Evolutionary conservation across 2,797 vertebrate genomes (phyloP).

Genomic region (Echeneis naucrates): DNA sequence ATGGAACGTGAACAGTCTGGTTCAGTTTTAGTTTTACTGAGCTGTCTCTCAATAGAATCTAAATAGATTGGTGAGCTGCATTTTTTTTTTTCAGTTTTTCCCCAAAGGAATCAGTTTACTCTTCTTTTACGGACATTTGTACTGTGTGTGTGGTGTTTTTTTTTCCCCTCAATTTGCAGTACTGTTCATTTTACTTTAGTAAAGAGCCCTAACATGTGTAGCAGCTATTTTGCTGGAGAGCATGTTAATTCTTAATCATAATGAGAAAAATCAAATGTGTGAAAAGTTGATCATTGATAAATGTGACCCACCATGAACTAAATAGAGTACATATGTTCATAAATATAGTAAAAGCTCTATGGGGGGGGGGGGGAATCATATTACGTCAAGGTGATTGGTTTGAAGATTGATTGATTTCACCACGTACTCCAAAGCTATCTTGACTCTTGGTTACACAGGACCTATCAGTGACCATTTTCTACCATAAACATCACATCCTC

Average conservation of each 20-base stretch:
- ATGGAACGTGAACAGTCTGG: not conserved
- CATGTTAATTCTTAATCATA: not conserved
- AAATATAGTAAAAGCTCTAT: no score
- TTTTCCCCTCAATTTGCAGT: not conserved
- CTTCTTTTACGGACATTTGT: not conserved
- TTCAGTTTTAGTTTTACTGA: not conserved
- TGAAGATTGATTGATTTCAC: no score
- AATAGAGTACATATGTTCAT: no score
- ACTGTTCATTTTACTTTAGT: not conserved
- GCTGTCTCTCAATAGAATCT: not conserved
- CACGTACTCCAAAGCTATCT: no score
- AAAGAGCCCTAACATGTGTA: not conserved
- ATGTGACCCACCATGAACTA: not conserved
- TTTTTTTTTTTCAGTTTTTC: not conserved
- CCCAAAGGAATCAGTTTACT: not conserved
- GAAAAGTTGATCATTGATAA: not conserved
- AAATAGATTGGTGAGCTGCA: no score
- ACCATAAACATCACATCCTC: not conserved
- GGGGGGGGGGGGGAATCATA: no score
- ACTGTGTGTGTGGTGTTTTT: not conserved
- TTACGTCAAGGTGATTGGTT: no score
- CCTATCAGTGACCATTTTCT: not conserved
- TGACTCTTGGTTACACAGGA: not conserved
- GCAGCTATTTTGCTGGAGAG: not conserved
- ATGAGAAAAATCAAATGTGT: not conserved